Base-by-base conservation (phyloP, 2,888 invertebrate genomes). In the Rhyacophila evoluta region DNA sequence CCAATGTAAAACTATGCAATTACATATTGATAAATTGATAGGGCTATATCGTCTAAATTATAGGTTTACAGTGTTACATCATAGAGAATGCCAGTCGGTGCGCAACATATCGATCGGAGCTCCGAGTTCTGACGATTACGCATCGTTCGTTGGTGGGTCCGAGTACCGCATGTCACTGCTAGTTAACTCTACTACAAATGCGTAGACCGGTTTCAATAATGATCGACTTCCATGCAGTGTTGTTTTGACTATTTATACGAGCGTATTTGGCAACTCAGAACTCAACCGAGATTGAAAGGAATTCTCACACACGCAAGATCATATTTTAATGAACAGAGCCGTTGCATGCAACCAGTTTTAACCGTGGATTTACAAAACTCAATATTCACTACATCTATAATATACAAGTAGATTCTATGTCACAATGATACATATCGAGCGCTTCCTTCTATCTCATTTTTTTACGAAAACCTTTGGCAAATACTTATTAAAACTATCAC, bases 231-330 rank as follows among this genome's bases (percentile, higher is more conserved):
- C 55, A 55, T 55, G 25, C 55, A 55, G 19, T 55, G 55, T 55
- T 55, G 55, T 55, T 55, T 55, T 55, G 55, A 55, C 55, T 55
- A 55, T 55, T 55, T 55, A 55, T 55, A 55, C 55, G 55, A 55
- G 55, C 55, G 55, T 55, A 55, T 55, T 55, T 55, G 55, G 55
- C 55, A 55, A 55, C 10, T 19, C 15, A 55, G 55, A 1, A 19
- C 55, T 8, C 10, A 12, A 19, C 19, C 19, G 55, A 55, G 55
- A 55, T 55, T 55, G 55, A 55, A 55, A 55, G 55, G 55, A 15
- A 55, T 6, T 55, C 19, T 19, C 55, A 19, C 55, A 55, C 10
- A 55, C 25, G 19, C 55, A 55, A 25, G 10, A 55, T 33, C 29
- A 6, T 33, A 33, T 6, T 33, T 33, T 33, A 33, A 2, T 2